phyloP scores from a whole-genome alignment of 2,113 vertebrate species.

The Daubentonia madagascariensis region DNA sequence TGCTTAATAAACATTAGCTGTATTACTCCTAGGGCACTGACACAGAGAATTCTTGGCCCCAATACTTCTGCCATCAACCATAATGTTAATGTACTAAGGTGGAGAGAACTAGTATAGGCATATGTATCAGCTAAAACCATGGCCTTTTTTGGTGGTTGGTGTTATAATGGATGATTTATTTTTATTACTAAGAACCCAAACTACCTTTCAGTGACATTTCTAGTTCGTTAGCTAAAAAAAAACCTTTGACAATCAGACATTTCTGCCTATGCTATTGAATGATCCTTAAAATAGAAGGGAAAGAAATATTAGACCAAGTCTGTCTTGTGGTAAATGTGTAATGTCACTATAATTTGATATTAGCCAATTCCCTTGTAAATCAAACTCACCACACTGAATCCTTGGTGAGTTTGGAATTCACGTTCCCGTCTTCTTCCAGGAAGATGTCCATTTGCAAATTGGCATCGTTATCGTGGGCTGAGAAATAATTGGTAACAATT shows the following conservation, averaged over 20 bases:
- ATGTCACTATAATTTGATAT: background rate
- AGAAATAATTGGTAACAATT: constrained; percentile 93
- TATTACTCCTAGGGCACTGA: background rate
- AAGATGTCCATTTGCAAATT: constrained; percentile 93
- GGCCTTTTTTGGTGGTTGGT: background rate
- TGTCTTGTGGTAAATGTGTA: background rate
- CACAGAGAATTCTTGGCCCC: background rate
- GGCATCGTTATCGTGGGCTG: constrained; percentile 96
- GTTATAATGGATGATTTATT: background rate
- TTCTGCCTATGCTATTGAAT: background rate
- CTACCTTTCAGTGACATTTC: background rate
- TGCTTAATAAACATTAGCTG: background rate
- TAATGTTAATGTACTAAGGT: background rate
- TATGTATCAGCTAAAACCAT: background rate
- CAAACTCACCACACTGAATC: constrained; percentile 94
- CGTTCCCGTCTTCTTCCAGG: constrained; percentile 88
- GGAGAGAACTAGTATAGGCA: background rate
- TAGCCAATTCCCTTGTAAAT: background rate
- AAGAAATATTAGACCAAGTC: background rate
- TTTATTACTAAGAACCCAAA: background rate
- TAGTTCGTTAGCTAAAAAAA: constrained; percentile 13
- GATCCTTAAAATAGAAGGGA: constrained; percentile 16
- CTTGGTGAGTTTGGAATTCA: constrained; percentile 88
- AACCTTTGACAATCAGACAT: background rate
- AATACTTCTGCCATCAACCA: background rate